Conservation (phyloP, 2,888 invertebrate species). For the Oscheius sp. region DNA sequence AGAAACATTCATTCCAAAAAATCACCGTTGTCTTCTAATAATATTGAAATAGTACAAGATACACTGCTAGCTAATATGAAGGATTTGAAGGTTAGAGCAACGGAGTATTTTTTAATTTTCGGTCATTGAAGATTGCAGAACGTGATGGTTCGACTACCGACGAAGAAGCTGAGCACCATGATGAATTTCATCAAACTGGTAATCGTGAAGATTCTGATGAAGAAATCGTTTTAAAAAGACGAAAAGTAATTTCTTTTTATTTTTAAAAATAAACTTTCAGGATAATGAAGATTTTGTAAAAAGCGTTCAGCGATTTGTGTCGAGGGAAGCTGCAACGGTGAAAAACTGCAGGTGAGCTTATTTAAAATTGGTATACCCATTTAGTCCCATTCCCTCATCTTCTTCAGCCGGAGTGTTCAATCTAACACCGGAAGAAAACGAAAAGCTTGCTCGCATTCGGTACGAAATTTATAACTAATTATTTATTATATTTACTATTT, state of each 20-base stretch:
- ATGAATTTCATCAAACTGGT: not conserved
- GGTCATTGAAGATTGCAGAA: slow-evolving; percentile 19
- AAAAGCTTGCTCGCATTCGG: slow-evolving; percentile 14
- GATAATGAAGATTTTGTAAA: slow-evolving; percentile 16
- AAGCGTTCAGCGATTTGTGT: slow-evolving; percentile 13
- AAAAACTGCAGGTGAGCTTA: not conserved
- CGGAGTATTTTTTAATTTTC: not conserved
- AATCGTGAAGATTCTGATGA: slow-evolving; percentile 26
- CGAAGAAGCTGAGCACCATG: not conserved
- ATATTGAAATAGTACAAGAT: slow-evolving; percentile 22
- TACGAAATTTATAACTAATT: not conserved
- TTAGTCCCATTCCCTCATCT: no score
- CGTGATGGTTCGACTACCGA: slow-evolving; percentile 21
- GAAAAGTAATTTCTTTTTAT: no score
- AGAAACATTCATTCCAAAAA: no score
- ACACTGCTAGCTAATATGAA: slow-evolving; percentile 4
- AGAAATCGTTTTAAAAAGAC: not conserved
- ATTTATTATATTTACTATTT: not conserved
- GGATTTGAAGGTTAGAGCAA: slow-evolving; percentile 4
- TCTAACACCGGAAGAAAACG: not conserved
- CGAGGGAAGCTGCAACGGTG: not conserved
- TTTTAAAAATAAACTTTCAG: no score
- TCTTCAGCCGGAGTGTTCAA: not conserved
- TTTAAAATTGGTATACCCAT: not conserved
- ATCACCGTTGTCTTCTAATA: not conserved